Conservation (phyloP, 1,140 invertebrate species). For the Helicoverpa armigera region DNA sequence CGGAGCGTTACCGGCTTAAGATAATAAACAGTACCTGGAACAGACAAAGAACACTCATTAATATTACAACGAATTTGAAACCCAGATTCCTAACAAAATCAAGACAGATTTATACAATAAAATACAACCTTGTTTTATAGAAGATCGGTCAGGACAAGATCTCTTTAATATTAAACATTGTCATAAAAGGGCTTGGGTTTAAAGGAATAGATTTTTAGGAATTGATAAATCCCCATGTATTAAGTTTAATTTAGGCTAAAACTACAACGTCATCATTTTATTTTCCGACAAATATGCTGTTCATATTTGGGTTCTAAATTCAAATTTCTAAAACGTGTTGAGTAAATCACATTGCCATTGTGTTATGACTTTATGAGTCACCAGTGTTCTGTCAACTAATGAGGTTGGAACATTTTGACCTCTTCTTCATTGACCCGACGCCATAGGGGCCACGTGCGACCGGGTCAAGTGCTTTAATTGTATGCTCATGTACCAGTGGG, state of each 20-base stretch:
- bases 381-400: slow-evolving; percentile 12
- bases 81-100: slow-evolving; percentile 14
- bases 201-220: neutral
- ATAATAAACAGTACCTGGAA: slow-evolving; percentile 65
- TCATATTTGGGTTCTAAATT: neutral
- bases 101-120: neutral
- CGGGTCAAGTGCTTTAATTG: slow-evolving; percentile 80
- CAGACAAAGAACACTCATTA: slow-evolving; percentile 58
- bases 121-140: neutral
- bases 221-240: neutral
- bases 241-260: neutral
- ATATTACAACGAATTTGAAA: slow-evolving; percentile 36
- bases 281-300: neutral
- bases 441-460: slow-evolving; percentile 66
- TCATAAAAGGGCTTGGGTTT: neutral
- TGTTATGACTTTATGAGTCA: slow-evolving; percentile 10
- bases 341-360: slow-evolving; percentile 8
- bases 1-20: slow-evolving; percentile 42
- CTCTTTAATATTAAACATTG: slow-evolving; percentile 2
- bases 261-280: neutral
- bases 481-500: slow-evolving; percentile 43
- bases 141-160: neutral
- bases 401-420: slow-evolving; percentile 49
- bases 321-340: neutral
- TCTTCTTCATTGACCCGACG: slow-evolving; percentile 65